Conservation (phyloP, 2,113 vertebrate species). For the Nycticebus coucang region DNA sequence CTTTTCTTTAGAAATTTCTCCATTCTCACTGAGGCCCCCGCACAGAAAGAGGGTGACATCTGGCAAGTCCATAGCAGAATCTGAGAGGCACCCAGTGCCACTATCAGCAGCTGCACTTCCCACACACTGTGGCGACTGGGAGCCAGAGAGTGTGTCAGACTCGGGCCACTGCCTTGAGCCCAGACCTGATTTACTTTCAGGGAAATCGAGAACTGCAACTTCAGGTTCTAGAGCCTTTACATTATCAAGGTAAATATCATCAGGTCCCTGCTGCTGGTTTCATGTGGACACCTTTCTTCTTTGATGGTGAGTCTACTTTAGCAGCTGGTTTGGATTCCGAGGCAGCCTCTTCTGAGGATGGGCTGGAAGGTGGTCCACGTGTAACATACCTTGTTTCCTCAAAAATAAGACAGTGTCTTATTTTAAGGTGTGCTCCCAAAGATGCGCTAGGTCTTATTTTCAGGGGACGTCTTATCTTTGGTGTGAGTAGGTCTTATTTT, state of each 20-base stretch:
- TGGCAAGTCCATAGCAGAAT: slow-evolving; percentile 93
- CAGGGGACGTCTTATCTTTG: no score
- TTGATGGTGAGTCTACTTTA: slow-evolving; percentile 89
- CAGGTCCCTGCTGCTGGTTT: slow-evolving; percentile 96
- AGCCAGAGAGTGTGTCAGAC: slow-evolving; percentile 88
- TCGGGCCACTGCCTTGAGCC: slow-evolving; percentile 91
- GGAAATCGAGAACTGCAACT: slow-evolving; percentile 95
- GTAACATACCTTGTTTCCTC: no score
- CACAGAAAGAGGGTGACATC: slow-evolving; percentile 95
- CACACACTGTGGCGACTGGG: slow-evolving; percentile 96
- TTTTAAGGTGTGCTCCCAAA: no score
- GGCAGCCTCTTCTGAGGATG: slow-evolving; percentile 73
- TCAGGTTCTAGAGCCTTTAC: slow-evolving; percentile 94
- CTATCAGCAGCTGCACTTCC: slow-evolving; percentile 95
- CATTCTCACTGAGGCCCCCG: slow-evolving; percentile 93
- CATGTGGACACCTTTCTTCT: slow-evolving; percentile 93
- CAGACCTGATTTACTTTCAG: slow-evolving; percentile 93
- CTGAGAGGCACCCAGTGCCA: slow-evolving; percentile 95
- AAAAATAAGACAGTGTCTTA: no score
- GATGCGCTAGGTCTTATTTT: no score
- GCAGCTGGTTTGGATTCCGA: slow-evolving; percentile 82
- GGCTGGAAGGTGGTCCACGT: slow-evolving; percentile 72
- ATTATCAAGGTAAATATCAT: slow-evolving; percentile 98
- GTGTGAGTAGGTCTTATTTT: no score
- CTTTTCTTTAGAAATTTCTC: slow-evolving; percentile 95